A percentile compares a stretch with the other conserved stretches of the same genome.
Conservation (phyloP, 2,113 vertebrate species). For the Sialia sialis region DNA sequence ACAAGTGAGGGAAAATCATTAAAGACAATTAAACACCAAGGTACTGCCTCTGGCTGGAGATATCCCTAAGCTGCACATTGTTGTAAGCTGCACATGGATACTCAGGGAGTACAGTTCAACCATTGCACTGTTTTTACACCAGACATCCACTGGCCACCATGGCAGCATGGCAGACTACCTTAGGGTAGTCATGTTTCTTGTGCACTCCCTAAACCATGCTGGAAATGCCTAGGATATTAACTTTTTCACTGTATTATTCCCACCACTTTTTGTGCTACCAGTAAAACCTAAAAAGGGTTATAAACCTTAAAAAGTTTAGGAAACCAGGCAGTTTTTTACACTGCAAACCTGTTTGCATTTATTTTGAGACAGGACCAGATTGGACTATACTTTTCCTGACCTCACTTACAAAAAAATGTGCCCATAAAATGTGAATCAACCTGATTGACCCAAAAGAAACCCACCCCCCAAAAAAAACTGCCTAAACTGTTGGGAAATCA, state of each 20-base stretch:
- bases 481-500: not conserved
- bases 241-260: not conserved
- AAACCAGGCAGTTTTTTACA: not conserved
- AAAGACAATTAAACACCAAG: not conserved
- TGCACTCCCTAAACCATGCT: not conserved
- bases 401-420: not conserved
- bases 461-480: fast-evolving
- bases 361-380: not conserved
- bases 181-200: not conserved
- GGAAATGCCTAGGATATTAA: not conserved
- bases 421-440: not conserved
- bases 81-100: not conserved
- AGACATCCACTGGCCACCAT: not conserved
- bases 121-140: fast-evolving
- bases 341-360: not conserved
- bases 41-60: not conserved
- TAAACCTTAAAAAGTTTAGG: not conserved
- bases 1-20: not conserved
- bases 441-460: not conserved
- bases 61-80: not conserved
- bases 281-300: not conserved
- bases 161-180: not conserved
- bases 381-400: not conserved
- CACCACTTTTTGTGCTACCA: not conserved
- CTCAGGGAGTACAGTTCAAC: not conserved